phyloP scores from a whole-genome alignment of 2,888 invertebrate species.

The Caenorhabditis sinica region DNA sequence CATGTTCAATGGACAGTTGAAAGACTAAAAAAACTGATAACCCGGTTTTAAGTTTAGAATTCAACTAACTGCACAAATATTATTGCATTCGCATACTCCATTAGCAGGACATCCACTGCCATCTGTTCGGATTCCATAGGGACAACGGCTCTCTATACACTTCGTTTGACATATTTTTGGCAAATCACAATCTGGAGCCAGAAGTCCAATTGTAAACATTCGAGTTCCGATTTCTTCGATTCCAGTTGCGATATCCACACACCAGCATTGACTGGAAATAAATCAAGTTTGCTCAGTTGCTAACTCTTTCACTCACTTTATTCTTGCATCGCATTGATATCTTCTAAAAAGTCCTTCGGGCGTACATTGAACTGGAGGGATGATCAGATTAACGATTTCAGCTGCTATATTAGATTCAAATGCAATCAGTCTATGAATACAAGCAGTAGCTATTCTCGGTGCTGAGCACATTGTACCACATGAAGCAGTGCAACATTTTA shows the following conservation, averaged over 20 bases:
- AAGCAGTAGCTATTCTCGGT: constrained; percentile 73
- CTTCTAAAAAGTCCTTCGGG: constrained; percentile 74
- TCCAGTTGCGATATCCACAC: constrained; percentile 72
- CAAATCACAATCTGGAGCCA: constrained; percentile 69
- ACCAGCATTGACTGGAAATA: constrained; percentile 73
- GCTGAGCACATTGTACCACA: constrained; percentile 72
- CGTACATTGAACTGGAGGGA: constrained; percentile 76
- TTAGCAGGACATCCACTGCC: constrained; percentile 70
- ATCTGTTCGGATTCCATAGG: constrained; percentile 69
- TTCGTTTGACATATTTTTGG: constrained; percentile 67
- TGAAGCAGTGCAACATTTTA: constrained; percentile 81
- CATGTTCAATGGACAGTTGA: constrained; percentile 60
- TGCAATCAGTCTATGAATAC: constrained; percentile 77
- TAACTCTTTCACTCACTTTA: constrained; percentile 55
- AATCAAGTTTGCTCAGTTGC: no score
- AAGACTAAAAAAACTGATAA: constrained; percentile 47
- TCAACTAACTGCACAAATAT: constrained; percentile 67
- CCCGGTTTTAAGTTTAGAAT: no score
- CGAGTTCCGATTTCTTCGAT: constrained; percentile 77
- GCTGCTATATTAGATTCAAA: constrained; percentile 60
- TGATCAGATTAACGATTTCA: constrained; percentile 45
- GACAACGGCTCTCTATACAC: constrained; percentile 62
- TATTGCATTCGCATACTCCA: constrained; percentile 72
- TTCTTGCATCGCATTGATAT: constrained; percentile 77
- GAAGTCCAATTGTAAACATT: constrained; percentile 55